Evolutionary conservation across 2,797 vertebrate species (phyloP).

Genomic region (Micropoecilia bifurca): DNA sequence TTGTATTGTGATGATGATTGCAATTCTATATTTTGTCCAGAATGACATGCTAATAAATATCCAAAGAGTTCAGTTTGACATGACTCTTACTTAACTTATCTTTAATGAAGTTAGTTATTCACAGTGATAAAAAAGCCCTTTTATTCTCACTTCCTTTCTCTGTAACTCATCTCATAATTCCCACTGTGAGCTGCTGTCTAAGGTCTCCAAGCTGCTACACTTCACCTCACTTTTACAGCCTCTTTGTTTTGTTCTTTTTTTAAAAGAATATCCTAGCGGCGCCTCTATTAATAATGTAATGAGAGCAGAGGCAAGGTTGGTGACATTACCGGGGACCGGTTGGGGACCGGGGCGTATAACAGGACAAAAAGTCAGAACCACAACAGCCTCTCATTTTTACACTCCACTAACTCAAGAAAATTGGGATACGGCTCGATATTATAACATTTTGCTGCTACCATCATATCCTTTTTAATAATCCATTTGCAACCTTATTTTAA

Average conservation of each 20-base stretch:
- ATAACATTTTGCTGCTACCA: not conserved
- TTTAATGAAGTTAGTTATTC: not conserved
- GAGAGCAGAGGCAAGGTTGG: conserved; percentile 1
- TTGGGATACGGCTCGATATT: not conserved
- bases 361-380: not conserved
- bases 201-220: not conserved
- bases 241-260: not conserved
- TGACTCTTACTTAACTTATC: not conserved
- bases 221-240: not conserved
- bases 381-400: not conserved
- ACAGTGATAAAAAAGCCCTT: not conserved
- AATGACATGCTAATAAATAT: not conserved
- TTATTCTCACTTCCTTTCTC: not conserved
- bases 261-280: not conserved
- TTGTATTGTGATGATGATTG: not conserved
- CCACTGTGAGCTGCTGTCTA: not conserved
- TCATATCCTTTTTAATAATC: not conserved
- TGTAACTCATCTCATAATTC: not conserved
- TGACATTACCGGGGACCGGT: too few species aligned
- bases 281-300: conserved; percentile 12
- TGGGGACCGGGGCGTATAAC: not conserved
- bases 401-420: not conserved
- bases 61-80: not conserved
- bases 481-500: not conserved
- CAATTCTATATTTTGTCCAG: not conserved